Base-by-base conservation (phyloP, 2,888 invertebrate species). In the Isoperla grammatica region DNA sequence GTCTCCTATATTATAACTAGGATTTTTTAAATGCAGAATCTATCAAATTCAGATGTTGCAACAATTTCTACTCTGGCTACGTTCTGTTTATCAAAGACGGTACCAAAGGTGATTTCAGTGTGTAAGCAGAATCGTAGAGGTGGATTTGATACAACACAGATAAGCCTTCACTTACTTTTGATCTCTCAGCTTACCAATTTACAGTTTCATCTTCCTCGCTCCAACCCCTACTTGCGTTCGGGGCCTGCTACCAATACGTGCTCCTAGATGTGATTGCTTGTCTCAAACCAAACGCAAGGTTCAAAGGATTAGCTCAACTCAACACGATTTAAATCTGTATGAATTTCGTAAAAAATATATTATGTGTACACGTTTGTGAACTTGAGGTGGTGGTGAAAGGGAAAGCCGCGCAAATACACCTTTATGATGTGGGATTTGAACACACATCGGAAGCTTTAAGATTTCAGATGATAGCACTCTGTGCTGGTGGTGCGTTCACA, bases 161-260 rank as follows among this genome's bases (percentile, higher is more conserved):
- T 40, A 40, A 40, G 40, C 40, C 40, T 4, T 40, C 40, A 13
- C 40, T 40, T 15, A 40, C 40, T 40, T 40, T 59, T 59, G 22
- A 35, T 54, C 29, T 35, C 45, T 45, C 53, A 59, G 59, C 50
- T 54, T 54, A 45, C 54, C 54, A 59, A 54, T 59, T 53, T 59
- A 22, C 53, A 59, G 43, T 48, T 57, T 40, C 48, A 23, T 40
- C 56, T 45, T 49, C 29, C 5, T 29, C 29, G 29, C 8, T 8
- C 5, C 29, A 8, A 29, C 4, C 29, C 29, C 29, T 29, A 29
- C 4, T 6, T 4, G 4, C 29, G 29, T 6, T 29, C 29, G 8
- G 5, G 8, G 5, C 8, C 29, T 4, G 5, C 4, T 8, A 29
- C 15, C 49, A 49, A 49, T 13, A 49, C 49, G 49, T 49, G 49